Evolutionary conservation across 2,888 invertebrate genomes (phyloP).

Genomic region (Lordiphosa fenestrarum): DNA sequence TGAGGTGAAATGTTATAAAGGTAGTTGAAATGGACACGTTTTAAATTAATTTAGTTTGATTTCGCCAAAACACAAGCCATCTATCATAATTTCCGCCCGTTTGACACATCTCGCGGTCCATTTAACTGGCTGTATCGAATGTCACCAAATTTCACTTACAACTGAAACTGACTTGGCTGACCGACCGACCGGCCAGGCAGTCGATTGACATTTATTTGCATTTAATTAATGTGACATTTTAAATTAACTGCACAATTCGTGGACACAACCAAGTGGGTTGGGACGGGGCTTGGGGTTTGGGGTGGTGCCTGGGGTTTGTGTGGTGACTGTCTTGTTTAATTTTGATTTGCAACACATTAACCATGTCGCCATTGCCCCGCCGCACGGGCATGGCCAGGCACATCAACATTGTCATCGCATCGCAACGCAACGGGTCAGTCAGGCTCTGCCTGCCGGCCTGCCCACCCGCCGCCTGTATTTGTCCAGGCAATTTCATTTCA

Average conservation of each 20-base stretch:
- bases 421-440: too few relatives aligned
- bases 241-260: conserved; percentile 54
- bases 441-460: not conserved
- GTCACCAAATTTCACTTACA: conserved; percentile 39
- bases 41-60: too few relatives aligned
- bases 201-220: conserved; percentile 62
- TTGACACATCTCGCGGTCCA: conserved; percentile 54
- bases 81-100: conserved; percentile 39
- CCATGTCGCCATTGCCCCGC: conserved; percentile 23
- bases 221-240: conserved; percentile 71
- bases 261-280: not conserved
- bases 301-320: conserved; percentile 12
- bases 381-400: not conserved
- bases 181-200: conserved; percentile 2
- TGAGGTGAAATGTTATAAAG: too few relatives aligned
- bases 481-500: conserved; percentile 57
- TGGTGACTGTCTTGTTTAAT: conserved; percentile 54
- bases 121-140: conserved; percentile 25
- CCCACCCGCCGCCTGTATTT: too few relatives aligned
- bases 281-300: not conserved
- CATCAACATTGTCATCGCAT: not conserved
- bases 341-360: conserved; percentile 68
- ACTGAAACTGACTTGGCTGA: conserved; percentile 27
- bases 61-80: too few relatives aligned
- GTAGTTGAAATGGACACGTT: too few relatives aligned